Evolutionary conservation across 2,797 vertebrate genomes (phyloP), one percentile per base, ranked within the genome.

Genomic region (Kryptopterus vitreolus): DNA sequence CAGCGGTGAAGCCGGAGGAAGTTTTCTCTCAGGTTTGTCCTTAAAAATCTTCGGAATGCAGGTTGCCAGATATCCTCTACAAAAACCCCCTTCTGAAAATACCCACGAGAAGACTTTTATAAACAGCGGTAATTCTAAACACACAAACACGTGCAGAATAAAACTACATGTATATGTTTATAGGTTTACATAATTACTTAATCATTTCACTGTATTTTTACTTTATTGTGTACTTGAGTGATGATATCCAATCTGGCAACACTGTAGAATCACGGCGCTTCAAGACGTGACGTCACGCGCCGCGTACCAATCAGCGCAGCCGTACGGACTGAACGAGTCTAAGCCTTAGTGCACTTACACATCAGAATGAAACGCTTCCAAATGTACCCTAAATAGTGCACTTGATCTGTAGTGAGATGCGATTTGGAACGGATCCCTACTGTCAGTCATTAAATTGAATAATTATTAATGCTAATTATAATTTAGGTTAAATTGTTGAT

Each of bases 21-120:
- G 20, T 16, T 22, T 7, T 11, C 31, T 55, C 20, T n/a, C 70
- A 38, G 52, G 9, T 58, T 73, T 38, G 52, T 6, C 5, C 0
- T 2, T 3, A 24, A 57, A 24, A 18, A 35, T 0, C 22, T 2
- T 58, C 1, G 71, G 71, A 74, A 74, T 74, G 71, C 33, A 2
- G 33, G 71, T 74, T 74, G 71, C 71, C 71, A 74, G 70, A 10
- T 73, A 4, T 1, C 4, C 1, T n/a, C n/a, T n/a, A n/a, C n/a
- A n/a, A n/a, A n/a, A n/a, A n/a, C n/a, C n/a, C n/a, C n/a, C n/a
- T n/a, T n/a, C n/a, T n/a, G n/a, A n/a, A n/a, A n/a, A n/a, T n/a
- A n/a, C n/a, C n/a, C n/a, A n/a, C n/a, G n/a, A n/a, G n/a, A n/a
- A n/a, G n/a, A n/a, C n/a, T n/a, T n/a, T n/a, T n/a, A n/a, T n/a